A percentile compares a stretch with the other conserved stretches of the same genome.
Conservation (phyloP, 2,113 vertebrate genomes). For the Dasypus novemcinctus region DNA sequence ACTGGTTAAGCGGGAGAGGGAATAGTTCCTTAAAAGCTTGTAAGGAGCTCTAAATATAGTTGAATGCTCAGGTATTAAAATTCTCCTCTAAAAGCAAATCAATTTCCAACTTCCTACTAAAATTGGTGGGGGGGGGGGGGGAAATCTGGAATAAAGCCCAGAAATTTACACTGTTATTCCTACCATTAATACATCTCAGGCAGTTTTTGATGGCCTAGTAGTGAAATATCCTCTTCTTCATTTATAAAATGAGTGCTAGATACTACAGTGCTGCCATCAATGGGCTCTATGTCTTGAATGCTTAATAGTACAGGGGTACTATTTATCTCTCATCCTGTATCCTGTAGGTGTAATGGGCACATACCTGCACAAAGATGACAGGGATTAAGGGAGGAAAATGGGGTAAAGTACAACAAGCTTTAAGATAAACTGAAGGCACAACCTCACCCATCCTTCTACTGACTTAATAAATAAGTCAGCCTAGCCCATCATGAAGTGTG, state of each 20-base stretch:
- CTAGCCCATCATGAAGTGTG: neutral
- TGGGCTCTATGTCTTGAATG: neutral
- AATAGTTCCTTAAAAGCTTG: neutral
- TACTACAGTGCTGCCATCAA: neutral
- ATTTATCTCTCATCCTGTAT: neutral
- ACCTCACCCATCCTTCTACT: neutral
- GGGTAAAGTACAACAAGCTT: neutral
- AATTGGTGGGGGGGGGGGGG: neutral
- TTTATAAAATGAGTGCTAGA: neutral
- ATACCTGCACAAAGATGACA: neutral
- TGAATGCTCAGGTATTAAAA: neutral
- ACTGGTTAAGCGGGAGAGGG: neutral
- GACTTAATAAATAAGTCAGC: neutral
- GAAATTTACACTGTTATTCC: neutral
- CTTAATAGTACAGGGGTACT: neutral
- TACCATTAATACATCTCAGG: neutral
- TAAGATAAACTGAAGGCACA: neutral
- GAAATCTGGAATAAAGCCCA: neutral
- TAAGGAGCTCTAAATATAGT: neutral
- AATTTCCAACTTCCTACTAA: constrained; percentile 18
- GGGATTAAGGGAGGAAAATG: neutral
- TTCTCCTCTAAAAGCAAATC: neutral
- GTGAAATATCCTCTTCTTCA: neutral
- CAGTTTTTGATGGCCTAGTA: neutral
- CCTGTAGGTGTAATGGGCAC: neutral